Evolutionary conservation across 2,797 vertebrate genomes (phyloP).

Genomic region (Linurgus olivaceus): DNA sequence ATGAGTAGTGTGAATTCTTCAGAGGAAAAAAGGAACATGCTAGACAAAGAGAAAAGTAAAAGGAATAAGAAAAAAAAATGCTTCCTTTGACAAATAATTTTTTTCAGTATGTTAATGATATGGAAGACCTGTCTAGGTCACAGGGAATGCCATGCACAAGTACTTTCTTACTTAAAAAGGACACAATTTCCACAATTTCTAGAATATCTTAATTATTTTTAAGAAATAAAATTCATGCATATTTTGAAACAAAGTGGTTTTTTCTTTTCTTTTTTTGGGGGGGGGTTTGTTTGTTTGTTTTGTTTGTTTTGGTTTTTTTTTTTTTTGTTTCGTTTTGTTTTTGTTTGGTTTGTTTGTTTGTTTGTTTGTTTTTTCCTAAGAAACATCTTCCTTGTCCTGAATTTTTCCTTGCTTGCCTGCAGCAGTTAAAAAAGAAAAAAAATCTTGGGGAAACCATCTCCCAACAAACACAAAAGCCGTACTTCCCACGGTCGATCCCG

Average conservation of each 20-base stretch:
- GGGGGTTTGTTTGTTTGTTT: background rate
- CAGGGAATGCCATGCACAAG: background rate
- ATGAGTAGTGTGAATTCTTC: background rate
- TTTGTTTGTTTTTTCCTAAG: background rate
- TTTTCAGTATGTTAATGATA: background rate
- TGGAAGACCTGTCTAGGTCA: background rate
- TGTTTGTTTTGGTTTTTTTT: background rate
- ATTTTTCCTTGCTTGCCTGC: background rate
- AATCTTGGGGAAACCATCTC: background rate
- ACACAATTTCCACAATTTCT: background rate
- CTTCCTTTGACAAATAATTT: accelerated
- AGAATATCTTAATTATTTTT: background rate
- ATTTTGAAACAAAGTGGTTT: background rate
- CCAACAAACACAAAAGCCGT: background rate
- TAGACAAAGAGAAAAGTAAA: background rate
- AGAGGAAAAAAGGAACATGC: background rate
- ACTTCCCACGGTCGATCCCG: accelerated
- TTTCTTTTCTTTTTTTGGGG: background rate
- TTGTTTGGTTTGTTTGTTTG: background rate
- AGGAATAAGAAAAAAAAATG: background rate
- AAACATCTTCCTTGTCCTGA: background rate
- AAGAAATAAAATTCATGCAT: background rate
- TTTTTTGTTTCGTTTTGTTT: background rate
- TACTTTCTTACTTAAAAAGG: background rate
- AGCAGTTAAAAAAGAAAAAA: background rate